Evolutionary conservation across 2,888 invertebrate genomes (phyloP), one percentile per base, ranked within the genome.

Genomic region (Exephanes ischioxanthus): DNA sequence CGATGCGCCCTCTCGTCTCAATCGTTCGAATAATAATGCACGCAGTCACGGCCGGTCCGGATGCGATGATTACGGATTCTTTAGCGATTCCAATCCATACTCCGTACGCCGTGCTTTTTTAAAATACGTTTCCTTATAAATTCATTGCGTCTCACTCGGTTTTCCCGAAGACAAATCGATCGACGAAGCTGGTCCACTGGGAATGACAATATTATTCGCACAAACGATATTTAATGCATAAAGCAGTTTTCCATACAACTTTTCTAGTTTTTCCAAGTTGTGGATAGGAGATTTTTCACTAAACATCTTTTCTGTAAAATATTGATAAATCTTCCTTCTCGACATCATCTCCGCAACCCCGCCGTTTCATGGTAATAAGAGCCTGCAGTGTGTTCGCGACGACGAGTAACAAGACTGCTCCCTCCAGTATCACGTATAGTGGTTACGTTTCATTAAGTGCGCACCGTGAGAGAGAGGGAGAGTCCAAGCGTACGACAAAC

Each of bases 21-120:
- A 89, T 88, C 89, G 87, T 90, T 91, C 88, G 88, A 89, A 90
- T 89, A 91, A 89, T 89, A 89, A 82, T 88, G 87, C 85, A 87
- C 81, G 87, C 88, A 90, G 91, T 91, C 89, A 91, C 89, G 85
- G 89, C 84, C 87, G 88, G 71, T 80, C 76, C 82, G 83, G 76
- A 82, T 83, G 71, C 79, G 67, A 83, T 85, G 72, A 41, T 72
- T 72, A 45, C 78, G 48, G 45, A 75, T 78, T 85, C 76, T 48
- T 63, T 73, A 61, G 68, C 45, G 45, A 81, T 63, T 70, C 55
- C 77, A 53, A 68, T 79, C 70, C 73, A 55, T 30, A 73, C 81
- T 45, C 3, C 66, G n/a, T 14, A 30, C 37, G 4, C 1, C 7
- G n/a, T n/a, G 7, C 11, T 41, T 30, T 37, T 48, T 63, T 67